A percentile compares a stretch with the other conserved stretches of the same genome.
Conservation (phyloP, 2,888 invertebrate genomes). For the Prosopocoilus inquinatus region DNA sequence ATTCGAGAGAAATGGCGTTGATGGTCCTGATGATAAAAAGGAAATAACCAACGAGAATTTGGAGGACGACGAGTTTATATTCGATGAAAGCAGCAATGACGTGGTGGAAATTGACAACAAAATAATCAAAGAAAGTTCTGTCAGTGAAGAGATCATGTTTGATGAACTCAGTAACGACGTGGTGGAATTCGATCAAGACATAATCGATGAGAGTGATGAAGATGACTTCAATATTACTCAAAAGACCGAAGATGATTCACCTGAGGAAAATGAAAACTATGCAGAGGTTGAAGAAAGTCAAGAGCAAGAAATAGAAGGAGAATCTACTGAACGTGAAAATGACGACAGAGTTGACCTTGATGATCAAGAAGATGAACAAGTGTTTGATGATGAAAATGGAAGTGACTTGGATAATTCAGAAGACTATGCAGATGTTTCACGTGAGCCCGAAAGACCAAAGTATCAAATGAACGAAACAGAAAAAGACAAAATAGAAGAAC, state of each 20-base stretch:
- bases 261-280: background rate
- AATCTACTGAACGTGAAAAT: background rate
- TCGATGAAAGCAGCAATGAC: too few species aligned
- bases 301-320: too few species aligned
- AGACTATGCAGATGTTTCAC: background rate
- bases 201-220: slow-evolving; percentile 8
- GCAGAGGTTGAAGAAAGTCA: too few species aligned
- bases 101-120: too few species aligned
- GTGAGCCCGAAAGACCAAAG: background rate
- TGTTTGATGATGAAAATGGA: slow-evolving; percentile 15
- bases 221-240: slow-evolving; percentile 9
- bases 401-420: slow-evolving; percentile 18
- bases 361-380: slow-evolving; percentile 9
- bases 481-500: slow-evolving; percentile 1
- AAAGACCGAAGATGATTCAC: slow-evolving; percentile 16
- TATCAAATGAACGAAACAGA: slow-evolving; percentile 4
- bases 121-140: too few species aligned
- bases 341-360: slow-evolving; percentile 9
- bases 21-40: background rate
- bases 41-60: too few species aligned
- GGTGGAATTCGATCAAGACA: too few species aligned
- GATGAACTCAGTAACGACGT: too few species aligned
- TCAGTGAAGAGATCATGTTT: too few species aligned
- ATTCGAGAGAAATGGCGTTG: background rate
- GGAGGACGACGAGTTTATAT: too few species aligned